These are phyloP conservation scores for Meandrusa payeni DNA, from an alignment of 2,888 invertebrate species.

Conservation along the genomic window DNA sequence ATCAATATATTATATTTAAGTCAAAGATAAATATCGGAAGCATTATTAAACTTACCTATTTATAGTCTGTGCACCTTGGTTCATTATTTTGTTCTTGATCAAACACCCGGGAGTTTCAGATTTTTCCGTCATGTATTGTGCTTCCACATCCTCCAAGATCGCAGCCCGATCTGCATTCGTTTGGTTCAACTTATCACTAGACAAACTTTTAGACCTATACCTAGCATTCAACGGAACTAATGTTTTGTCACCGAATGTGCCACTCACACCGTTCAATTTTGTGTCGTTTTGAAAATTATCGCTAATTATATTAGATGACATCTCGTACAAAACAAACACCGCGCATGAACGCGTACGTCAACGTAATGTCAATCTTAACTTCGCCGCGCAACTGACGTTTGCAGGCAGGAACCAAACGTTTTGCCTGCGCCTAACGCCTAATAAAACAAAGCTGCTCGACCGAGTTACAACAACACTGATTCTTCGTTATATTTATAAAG, in stretches of 20 bases:
- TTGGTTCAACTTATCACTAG: conserved; percentile 75
- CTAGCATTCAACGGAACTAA: conserved; percentile 59
- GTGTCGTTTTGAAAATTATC: conserved; percentile 64
- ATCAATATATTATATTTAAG: too few relatives aligned
- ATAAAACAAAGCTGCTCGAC: conserved; percentile 61
- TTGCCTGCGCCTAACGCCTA: conserved; percentile 41
- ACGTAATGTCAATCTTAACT: conserved; percentile 41
- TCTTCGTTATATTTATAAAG: conserved; percentile 33
- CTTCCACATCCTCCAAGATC: conserved; percentile 69
- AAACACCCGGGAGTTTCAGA: conserved; percentile 71
- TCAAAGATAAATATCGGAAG: too few relatives aligned
- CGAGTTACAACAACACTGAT: conserved; percentile 42
- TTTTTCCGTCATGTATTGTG: conserved; percentile 60
- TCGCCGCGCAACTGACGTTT: conserved; percentile 58
- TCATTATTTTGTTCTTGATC: conserved; percentile 55
- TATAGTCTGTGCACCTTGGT: conserved; percentile 43
- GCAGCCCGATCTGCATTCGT: conserved; percentile 68
- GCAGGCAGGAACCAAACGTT: conserved; percentile 52
- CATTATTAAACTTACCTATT: conserved; percentile 59
- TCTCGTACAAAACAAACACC: conserved; percentile 48
- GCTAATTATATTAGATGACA: conserved; percentile 67
- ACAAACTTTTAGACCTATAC: conserved; percentile 72
- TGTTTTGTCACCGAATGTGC: conserved; percentile 60
- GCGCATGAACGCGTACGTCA: conserved; percentile 45
- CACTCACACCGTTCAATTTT: conserved; percentile 65